These are phyloP conservation scores for Andrena bucephala DNA, from an alignment of 2,888 invertebrate species.

Conservation along the genomic window DNA sequence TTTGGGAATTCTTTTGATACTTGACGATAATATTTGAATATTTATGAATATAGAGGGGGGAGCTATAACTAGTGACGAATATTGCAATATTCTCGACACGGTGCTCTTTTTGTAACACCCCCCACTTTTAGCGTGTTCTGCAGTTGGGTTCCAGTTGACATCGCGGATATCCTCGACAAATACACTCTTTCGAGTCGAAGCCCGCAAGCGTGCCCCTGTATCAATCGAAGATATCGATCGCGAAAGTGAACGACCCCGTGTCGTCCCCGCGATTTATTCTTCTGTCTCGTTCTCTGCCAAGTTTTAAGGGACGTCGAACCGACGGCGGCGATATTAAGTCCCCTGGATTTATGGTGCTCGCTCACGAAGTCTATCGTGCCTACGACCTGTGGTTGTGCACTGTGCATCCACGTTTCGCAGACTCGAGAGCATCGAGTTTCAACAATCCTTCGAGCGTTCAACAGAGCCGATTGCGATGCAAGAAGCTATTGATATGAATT, in stretches of 20 bases:
- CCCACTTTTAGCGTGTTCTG: no score
- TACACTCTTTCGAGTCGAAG: neutral
- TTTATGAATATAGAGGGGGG: no score
- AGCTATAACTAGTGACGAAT: no score
- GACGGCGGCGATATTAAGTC: constrained; percentile 58
- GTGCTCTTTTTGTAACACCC: no score
- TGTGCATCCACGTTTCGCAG: neutral
- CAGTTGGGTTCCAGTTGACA: neutral
- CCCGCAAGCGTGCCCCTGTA: neutral
- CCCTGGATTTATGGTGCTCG: constrained; percentile 56
- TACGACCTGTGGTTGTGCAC: no score
- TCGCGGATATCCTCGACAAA: neutral
- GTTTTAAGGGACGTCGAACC: constrained; percentile 47
- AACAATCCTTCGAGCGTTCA: no score
- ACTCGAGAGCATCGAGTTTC: no score
- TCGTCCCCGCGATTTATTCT: constrained; percentile 33
- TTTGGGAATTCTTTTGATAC: no score
- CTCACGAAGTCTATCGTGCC: constrained; percentile 44
- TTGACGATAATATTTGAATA: no score
- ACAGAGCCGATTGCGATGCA: no score
- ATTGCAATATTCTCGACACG: no score
- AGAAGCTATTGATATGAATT: no score
- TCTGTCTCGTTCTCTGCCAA: constrained; percentile 37
- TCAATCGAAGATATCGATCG: constrained; percentile 46
- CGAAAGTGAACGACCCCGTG: constrained; percentile 36